Percentiles rank a stretch among this genome's conserved stretches.
These are phyloP conservation scores for Pogonomyrmex barbatus DNA, from an alignment of 1,140 invertebrate genomes.

Conservation along the genomic window DNA sequence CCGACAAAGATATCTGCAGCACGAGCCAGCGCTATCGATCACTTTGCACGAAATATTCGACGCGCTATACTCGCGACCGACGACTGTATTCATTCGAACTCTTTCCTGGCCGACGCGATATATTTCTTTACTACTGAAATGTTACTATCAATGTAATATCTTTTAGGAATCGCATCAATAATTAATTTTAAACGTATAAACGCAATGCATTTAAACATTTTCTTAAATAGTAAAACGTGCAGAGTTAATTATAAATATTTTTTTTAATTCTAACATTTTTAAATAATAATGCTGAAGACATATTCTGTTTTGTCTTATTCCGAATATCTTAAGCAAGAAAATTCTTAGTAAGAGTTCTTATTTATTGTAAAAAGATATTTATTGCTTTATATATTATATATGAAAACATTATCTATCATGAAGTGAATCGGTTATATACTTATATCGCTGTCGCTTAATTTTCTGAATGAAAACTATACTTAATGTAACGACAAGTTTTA, in stretches of 20 bases:
- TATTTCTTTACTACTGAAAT: constrained; percentile 23
- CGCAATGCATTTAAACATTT: background rate
- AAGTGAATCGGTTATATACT: background rate
- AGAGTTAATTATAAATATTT: background rate
- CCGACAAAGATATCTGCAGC: constrained; percentile 62
- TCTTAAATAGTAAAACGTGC: background rate
- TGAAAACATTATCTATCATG: background rate
- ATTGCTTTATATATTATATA: background rate
- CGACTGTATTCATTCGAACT: constrained; percentile 15
- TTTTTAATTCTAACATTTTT: background rate
- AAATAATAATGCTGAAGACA: background rate
- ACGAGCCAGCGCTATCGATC: constrained; percentile 63
- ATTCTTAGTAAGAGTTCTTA: background rate
- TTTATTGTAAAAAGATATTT: background rate
- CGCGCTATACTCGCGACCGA: constrained; percentile 39
- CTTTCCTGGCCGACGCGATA: constrained; percentile 19
- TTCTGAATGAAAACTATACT: constrained; percentile 45
- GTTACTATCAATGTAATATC: background rate
- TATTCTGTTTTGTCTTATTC: background rate
- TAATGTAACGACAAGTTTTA: constrained; percentile 31
- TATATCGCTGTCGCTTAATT: background rate
- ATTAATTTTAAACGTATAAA: background rate
- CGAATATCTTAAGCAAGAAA: background rate
- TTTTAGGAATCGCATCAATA: background rate
- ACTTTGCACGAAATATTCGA: constrained; percentile 70